Evolutionary conservation across 2,113 vertebrate genomes (phyloP).

Genomic region (Cryptotis parvus): DNA sequence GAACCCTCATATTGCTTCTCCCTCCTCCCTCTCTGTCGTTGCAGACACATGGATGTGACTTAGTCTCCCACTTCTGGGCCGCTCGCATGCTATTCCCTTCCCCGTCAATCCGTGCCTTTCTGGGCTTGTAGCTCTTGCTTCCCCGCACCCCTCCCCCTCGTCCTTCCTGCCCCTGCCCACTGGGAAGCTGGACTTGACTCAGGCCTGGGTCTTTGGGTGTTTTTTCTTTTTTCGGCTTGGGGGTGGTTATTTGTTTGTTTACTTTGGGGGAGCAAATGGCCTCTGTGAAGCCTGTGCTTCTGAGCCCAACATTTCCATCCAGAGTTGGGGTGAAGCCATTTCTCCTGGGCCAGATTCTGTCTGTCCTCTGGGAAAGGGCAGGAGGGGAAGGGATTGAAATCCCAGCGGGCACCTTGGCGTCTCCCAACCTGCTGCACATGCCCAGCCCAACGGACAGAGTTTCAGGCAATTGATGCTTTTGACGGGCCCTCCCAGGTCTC

Average conservation of each 20-base stretch:
- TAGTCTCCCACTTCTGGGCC: not conserved
- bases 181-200: not conserved
- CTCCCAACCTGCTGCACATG: not conserved
- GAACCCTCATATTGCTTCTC: too few relatives aligned
- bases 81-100: not conserved
- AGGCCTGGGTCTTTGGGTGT: too few relatives aligned
- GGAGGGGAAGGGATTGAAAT: not conserved
- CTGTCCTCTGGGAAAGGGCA: not conserved
- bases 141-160: too few relatives aligned
- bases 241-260: too few relatives aligned
- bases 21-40: not conserved
- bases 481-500: not conserved
- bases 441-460: not conserved
- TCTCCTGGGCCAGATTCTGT: not conserved
- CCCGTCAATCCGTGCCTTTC: not conserved
- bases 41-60: not conserved
- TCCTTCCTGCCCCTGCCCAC: fast-evolving
- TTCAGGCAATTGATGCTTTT: not conserved
- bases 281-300: not conserved
- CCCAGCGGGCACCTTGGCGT: not conserved
- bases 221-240: too few relatives aligned
- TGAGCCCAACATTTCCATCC: not conserved
- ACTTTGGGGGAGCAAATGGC: too few relatives aligned
- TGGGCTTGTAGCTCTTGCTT: not conserved
- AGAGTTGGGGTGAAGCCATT: not conserved